phyloP scores from a whole-genome alignment of 2,888 invertebrate genomes.

The Parasteatoda lunata region DNA sequence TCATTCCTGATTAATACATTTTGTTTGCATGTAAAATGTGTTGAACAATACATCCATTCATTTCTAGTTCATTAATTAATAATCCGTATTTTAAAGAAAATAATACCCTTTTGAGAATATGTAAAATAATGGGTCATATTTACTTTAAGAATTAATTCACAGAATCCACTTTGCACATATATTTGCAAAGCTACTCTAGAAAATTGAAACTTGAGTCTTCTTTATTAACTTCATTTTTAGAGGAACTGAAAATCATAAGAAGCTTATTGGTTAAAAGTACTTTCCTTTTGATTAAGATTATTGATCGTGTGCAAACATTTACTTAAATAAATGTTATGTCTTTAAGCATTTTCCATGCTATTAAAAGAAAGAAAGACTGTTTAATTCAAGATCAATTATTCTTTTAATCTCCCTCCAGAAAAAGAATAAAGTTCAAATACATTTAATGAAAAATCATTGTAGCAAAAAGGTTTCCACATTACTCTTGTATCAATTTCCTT shows the following conservation, averaged over 20 bases:
- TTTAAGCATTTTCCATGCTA: background rate
- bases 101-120: no score
- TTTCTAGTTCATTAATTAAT: no score
- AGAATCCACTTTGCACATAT: background rate
- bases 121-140: no score
- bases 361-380: background rate
- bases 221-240: background rate
- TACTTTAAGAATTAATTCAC: no score
- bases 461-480: background rate
- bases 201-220: background rate
- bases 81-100: no score
- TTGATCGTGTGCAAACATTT: background rate
- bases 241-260: background rate
- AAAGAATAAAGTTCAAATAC: background rate
- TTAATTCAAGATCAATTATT: background rate
- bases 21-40: no score
- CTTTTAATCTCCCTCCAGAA: background rate
- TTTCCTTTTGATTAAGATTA: background rate
- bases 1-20: no score
- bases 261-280: background rate
- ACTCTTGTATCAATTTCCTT: background rate
- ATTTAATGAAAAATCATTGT: background rate
- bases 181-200: background rate
- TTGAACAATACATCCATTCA: no score
- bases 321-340: background rate